phyloP scores from a whole-genome alignment of 2,888 invertebrate genomes.

The Hyppa rectilinea region DNA sequence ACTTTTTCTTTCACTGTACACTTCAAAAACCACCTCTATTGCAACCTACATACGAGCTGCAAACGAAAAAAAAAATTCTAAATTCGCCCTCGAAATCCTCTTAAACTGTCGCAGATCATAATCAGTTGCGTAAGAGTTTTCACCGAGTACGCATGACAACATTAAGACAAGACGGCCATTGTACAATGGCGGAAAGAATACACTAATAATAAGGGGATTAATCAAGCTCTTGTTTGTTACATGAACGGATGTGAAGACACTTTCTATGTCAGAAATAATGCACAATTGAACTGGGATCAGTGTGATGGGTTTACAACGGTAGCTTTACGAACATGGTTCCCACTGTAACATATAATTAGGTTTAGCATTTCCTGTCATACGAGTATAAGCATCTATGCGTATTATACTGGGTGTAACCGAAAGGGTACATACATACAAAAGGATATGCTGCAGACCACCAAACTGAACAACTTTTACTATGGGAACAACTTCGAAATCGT shows the following conservation, averaged over 20 bases:
- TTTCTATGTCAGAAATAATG: constrained; percentile 62
- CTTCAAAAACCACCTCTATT: constrained; percentile 38
- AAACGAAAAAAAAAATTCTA: neutral
- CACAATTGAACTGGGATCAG: constrained; percentile 49
- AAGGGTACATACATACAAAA: no score
- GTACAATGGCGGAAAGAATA: constrained; percentile 76
- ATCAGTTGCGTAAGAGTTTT: constrained; percentile 80
- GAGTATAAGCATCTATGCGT: neutral
- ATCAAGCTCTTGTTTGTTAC: constrained; percentile 78
- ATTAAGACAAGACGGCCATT: constrained; percentile 67
- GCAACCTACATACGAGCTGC: neutral
- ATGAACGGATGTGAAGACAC: constrained; percentile 80
- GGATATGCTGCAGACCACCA: no score
- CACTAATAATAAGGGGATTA: constrained; percentile 78
- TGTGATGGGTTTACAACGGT: constrained; percentile 7
- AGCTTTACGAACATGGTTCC: constrained; percentile 5
- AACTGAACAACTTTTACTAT: no score
- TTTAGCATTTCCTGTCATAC: constrained; percentile 27
- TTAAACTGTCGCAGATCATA: constrained; percentile 68
- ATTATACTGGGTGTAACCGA: no score
- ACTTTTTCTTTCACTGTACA: constrained; percentile 24
- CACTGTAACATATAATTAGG: neutral
- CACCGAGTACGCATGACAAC: constrained; percentile 72
- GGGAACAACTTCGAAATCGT: no score
- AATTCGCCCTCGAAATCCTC: constrained; percentile 49